Evolutionary conservation across 2,888 invertebrate species (phyloP).

Genomic region (Euplagia quadripunctaria): DNA sequence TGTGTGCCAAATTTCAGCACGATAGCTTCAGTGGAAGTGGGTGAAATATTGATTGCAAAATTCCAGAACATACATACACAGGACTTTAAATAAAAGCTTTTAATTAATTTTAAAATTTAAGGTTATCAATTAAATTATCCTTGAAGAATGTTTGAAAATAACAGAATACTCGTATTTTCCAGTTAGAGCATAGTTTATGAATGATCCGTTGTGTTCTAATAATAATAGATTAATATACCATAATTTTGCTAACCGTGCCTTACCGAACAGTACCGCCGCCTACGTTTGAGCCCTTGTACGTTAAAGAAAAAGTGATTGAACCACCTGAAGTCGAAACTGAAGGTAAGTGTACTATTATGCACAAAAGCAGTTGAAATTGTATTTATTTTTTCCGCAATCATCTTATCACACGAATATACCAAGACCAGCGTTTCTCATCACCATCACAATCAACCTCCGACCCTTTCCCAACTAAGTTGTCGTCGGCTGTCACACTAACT

Average conservation of each 20-base stretch:
- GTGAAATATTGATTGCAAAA: too few species aligned
- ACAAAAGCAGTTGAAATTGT: neutral
- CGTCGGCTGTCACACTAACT: too few species aligned
- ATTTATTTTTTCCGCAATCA: neutral
- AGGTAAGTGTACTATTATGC: constrained; percentile 59
- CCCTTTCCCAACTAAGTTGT: too few species aligned
- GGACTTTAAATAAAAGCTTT: too few species aligned
- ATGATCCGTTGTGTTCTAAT: too few species aligned
- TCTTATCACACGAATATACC: neutral
- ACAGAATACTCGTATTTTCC: neutral
- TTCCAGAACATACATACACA: too few species aligned
- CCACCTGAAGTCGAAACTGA: constrained; percentile 67
- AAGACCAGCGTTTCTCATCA: neutral
- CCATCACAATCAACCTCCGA: neutral
- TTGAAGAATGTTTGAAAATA: neutral
- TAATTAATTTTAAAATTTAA: neutral
- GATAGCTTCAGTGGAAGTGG: too few species aligned
- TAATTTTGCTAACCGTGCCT: neutral
- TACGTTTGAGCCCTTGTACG: constrained; percentile 74
- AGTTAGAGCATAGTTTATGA: neutral
- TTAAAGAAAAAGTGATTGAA: constrained; percentile 67
- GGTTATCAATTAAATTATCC: neutral
- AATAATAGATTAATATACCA: neutral
- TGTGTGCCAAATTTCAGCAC: too few species aligned
- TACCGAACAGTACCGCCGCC: constrained; percentile 75